Base-by-base conservation (phyloP, 2,113 vertebrate species). In the Romanogobio albipinnatus region DNA sequence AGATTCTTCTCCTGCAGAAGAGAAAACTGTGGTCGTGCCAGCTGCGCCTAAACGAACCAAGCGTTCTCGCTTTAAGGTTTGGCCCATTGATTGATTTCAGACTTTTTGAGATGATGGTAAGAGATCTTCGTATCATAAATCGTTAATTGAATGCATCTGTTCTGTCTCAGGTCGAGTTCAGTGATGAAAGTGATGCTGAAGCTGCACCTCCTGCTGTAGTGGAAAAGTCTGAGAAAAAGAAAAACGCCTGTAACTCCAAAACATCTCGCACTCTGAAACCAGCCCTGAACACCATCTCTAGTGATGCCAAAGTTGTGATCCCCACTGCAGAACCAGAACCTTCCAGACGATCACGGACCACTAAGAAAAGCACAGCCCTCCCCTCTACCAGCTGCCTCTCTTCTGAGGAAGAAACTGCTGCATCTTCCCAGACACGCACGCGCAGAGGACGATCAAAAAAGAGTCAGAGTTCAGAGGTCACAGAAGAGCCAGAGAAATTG, bases 171-270 rank as follows among this genome's bases (percentile, higher is more conserved):
- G 93, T 97, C 85, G 94, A 89, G 0, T 99, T 98, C 86, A 98
- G 96, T 0, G 97, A 98, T 36, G 96, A 97, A 90, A 97, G 97
- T 3, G 96, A 97, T 47, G 0, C 83, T 0, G 97, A 98, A 86
- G 87, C 91, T 0, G 33, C 36, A 47, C 49, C 84, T 68, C 83
- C 84, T 59, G 36, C 68, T 24, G 87, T 84, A 66, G 84, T 56
- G 82, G 81, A 74, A 64, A 87, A 82, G 75, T 29, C 78, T 0
- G 47, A 59, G 6, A 90, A 89, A 85, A 93, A 87, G 14, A 75
- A 43, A 71, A 71, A 85, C 4, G 36, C 89, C 0, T 26, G 86
- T 9, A 87, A 77, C 84, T 89, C 84, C 84, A 86, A 84, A 83
- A 24, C 79, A 58, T 9, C 53, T 39, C 13, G 87, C 11, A 29